Conservation (phyloP, 2,797 vertebrate genomes). For the Melanotaenia boesemani region DNA sequence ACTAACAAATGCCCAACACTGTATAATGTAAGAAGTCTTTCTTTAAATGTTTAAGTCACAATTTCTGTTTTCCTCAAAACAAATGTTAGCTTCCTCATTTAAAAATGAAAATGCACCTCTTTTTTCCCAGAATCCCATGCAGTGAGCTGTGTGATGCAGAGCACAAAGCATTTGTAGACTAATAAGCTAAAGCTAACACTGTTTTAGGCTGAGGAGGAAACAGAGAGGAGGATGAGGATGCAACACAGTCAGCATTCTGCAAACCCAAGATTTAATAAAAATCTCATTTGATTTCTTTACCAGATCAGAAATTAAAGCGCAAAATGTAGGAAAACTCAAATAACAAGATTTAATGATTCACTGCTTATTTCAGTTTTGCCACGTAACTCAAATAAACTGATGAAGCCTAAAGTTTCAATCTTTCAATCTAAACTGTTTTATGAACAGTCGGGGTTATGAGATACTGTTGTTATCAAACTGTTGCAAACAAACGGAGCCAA, state of each 20-base stretch:
- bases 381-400: no score
- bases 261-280: background rate
- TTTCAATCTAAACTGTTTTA: no score
- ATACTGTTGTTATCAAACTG: no score
- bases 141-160: constrained; percentile 9
- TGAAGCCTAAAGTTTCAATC: no score
- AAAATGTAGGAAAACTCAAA: background rate
- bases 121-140: constrained; percentile 32
- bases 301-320: background rate
- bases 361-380: no score
- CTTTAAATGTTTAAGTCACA: no score
- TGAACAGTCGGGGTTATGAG: no score
- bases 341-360: no score
- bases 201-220: background rate
- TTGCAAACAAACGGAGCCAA: no score
- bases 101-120: constrained; percentile 28
- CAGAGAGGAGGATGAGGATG: background rate
- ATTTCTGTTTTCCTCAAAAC: no score
- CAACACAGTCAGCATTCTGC: background rate
- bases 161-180: constrained; percentile 29
- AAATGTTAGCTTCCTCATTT: background rate
- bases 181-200: constrained; percentile 40
- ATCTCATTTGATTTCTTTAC: background rate
- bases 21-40: no score
- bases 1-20: no score